Conservation (phyloP, 1,140 invertebrate species). For the Drosophila sproati region DNA sequence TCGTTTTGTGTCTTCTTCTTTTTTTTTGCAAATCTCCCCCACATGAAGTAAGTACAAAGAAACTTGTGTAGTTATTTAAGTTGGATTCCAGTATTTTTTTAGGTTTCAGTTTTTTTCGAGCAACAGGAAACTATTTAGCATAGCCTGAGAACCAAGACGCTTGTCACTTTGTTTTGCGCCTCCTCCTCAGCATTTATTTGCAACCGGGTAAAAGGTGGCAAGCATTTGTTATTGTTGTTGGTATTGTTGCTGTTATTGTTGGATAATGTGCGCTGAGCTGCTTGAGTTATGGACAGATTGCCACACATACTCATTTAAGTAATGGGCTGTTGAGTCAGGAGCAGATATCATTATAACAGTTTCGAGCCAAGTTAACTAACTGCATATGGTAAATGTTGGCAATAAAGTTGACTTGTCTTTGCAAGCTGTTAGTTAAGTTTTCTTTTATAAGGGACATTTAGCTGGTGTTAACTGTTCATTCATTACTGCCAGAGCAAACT, state of each 20-base stretch:
- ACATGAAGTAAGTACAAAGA: neutral
- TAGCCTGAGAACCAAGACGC: slow-evolving; percentile 77
- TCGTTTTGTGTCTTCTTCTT: slow-evolving; percentile 4
- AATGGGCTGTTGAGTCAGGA: slow-evolving; percentile 32
- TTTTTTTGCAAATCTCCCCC: slow-evolving; percentile 9
- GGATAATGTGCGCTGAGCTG: slow-evolving; percentile 50
- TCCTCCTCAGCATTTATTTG: slow-evolving; percentile 54
- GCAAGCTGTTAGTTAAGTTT: slow-evolving; percentile 4
- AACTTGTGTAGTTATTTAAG: slow-evolving; percentile 6
- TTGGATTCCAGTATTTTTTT: slow-evolving; percentile 10
- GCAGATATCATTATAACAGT: slow-evolving; percentile 23
- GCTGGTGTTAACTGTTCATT: neutral
- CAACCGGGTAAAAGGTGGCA: slow-evolving; percentile 69
- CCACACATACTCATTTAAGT: slow-evolving; percentile 57
- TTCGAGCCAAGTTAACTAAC: slow-evolving; percentile 11
- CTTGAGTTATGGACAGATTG: slow-evolving; percentile 77
- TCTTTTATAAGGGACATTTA: neutral
- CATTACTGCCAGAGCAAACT: neutral
- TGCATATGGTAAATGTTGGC: slow-evolving; percentile 32
- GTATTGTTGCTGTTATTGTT: slow-evolving; percentile 41
- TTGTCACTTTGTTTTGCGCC: slow-evolving; percentile 69
- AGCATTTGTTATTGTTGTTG: slow-evolving; percentile 18
- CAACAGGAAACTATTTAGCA: slow-evolving; percentile 78
- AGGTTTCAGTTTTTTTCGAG: slow-evolving; percentile 5
- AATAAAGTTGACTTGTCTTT: slow-evolving; percentile 17